These are phyloP conservation scores for Sericinus montela DNA, from an alignment of 2,888 invertebrate genomes.

Conservation along the genomic window DNA sequence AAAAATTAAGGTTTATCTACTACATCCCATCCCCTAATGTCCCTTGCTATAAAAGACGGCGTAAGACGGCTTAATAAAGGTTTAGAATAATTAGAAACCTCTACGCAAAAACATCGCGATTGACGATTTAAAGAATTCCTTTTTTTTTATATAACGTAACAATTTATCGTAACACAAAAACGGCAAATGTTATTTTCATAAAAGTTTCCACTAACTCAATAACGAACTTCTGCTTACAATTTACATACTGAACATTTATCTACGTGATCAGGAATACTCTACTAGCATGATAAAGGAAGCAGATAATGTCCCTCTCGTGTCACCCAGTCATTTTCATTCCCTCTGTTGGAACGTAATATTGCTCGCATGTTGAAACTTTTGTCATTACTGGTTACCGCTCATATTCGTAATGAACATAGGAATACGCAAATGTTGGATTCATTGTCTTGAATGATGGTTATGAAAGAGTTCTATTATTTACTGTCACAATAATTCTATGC, in stretches of 20 bases:
- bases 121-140: too few relatives aligned
- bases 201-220: not conserved
- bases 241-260: not conserved
- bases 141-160: too few relatives aligned
- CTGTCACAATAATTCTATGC: too few relatives aligned
- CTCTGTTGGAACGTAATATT: constrained; percentile 22
- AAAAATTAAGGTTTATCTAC: too few relatives aligned
- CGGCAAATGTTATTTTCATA: too few relatives aligned
- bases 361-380: constrained; percentile 31
- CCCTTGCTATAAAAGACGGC: too few relatives aligned
- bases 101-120: too few relatives aligned
- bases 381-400: constrained; percentile 20
- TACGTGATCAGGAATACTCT: not conserved
- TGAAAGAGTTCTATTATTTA: too few relatives aligned
- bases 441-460: not conserved
- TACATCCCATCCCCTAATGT: too few relatives aligned
- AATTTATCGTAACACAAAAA: too few relatives aligned
- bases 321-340: constrained; percentile 29
- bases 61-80: too few relatives aligned
- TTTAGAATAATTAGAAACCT: too few relatives aligned
- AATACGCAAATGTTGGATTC: not conserved
- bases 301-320: not conserved
- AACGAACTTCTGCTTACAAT: not conserved
- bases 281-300: not conserved
- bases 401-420: not conserved